Base-by-base conservation (phyloP, 2,113 vertebrate species). In the Dasyurus viverrinus region DNA sequence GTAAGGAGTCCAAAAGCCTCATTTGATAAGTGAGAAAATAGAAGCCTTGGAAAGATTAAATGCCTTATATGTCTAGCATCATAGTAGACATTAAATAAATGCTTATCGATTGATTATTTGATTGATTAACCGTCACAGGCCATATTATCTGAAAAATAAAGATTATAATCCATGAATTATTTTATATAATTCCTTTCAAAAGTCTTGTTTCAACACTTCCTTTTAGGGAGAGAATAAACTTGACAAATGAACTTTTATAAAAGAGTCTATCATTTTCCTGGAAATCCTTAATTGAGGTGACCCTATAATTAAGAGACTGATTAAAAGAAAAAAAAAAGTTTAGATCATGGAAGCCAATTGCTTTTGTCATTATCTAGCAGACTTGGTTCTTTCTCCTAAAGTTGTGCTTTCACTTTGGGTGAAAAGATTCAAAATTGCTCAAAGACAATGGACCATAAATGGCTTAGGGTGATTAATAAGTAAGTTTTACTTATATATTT, bases 371-470 rank as follows among this genome's bases (percentile, higher is more conserved):
- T 93, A 94, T 91, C 90, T 93, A 52, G 54, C 27, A 46, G 92
- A 52, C 91, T 91, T 24, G 14, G 5, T 23, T 97, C 42, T 92
- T 96, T 94, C 96, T 95, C 52, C 95, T 92, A 52, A 55, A 55
- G 8, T 90, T 92, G 14, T 50, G 90, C 94, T 97, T 95, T 97
- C 94, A 96, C 27, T 30, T 95, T 95, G 96, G 91, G 96, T 97
- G 95, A 97, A 98, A 95, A 93, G 95, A 95, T 57, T 97, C 84
- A 89, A 90, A 96, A 98, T 93, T 96, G 42, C 92, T 97, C 90
- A 68, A 97, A 97, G 98, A 95, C 96, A 98, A 68, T 96, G 54
- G 89, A 90, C 93, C 94, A 94, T 97, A 98, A 97, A 97, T 95
- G 97, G 94, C 94, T 97, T 23, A 93, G 53, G 54, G 91, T 92